phyloP scores from a whole-genome alignment of 2,113 vertebrate species.

The Odobenus rosmarus region DNA sequence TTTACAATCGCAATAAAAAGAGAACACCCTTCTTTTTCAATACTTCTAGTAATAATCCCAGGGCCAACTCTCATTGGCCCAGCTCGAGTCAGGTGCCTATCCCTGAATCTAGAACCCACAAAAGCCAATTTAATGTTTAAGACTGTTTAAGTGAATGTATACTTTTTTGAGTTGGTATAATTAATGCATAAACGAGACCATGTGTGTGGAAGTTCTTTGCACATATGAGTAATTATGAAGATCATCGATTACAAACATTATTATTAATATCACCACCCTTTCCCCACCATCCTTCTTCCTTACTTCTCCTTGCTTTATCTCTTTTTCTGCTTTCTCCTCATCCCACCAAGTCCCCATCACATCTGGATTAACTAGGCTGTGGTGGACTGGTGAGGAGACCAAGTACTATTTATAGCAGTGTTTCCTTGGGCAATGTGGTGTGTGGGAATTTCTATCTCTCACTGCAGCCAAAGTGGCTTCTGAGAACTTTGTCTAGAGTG shows the following conservation, averaged over 20 bases:
- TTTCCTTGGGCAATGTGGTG: not conserved
- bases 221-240: slow-evolving; percentile 22
- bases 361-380: not conserved
- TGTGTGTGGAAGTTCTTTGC: not conserved
- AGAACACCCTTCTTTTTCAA: not conserved
- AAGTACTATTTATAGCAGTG: not conserved
- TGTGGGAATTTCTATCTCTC: not conserved
- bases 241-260: not conserved
- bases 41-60: not conserved
- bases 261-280: not conserved
- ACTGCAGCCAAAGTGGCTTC: not conserved
- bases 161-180: not conserved
- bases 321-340: not conserved
- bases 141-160: not conserved
- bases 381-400: not conserved
- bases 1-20: not conserved
- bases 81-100: not conserved
- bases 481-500: not conserved
- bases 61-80: not conserved
- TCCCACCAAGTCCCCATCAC: not conserved
- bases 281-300: not conserved
- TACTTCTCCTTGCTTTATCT: not conserved
- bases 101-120: not conserved
- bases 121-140: not conserved
- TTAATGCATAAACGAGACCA: slow-evolving; percentile 23